These are phyloP conservation scores for Piprites chloris DNA, from an alignment of 2,113 vertebrate genomes.

Conservation along the genomic window DNA sequence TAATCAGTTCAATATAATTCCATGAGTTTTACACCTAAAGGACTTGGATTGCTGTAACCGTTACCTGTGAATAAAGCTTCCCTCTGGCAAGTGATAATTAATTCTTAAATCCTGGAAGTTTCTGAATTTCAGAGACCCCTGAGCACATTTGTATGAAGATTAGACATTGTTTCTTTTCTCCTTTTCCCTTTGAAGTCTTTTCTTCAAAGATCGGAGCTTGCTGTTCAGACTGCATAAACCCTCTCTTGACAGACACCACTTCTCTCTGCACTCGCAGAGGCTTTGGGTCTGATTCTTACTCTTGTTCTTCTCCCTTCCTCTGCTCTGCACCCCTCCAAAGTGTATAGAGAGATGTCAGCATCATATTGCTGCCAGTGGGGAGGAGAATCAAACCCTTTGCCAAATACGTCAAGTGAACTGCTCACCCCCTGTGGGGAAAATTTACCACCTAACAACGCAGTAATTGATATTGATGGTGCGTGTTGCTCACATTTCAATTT, in stretches of 20 bases:
- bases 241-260: conserved; percentile 28
- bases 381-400: conserved; percentile 1
- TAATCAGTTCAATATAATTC: conserved; percentile 63
- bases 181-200: conserved; percentile 71
- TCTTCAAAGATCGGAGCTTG: conserved; percentile 66
- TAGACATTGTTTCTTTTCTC: conserved; percentile 74
- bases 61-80: conserved; percentile 72
- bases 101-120: conserved; percentile 73
- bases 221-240: conserved; percentile 54
- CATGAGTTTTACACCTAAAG: conserved; percentile 68
- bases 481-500: conserved; percentile 21
- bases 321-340: background rate
- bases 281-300: background rate
- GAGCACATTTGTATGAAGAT: conserved; percentile 75
- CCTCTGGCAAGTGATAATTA: conserved; percentile 77
- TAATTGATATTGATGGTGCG: conserved; percentile 30
- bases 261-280: conserved; percentile 29
- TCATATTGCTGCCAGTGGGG: background rate
- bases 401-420: background rate
- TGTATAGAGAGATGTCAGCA: background rate
- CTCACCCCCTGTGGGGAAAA: conserved; percentile 8
- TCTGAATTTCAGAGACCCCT: conserved; percentile 64
- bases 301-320: background rate
- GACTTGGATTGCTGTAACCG: conserved; percentile 37
- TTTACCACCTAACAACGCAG: conserved; percentile 9